phyloP scores from a whole-genome alignment of 2,113 vertebrate species.

The Myanophis thanlyinensis region DNA sequence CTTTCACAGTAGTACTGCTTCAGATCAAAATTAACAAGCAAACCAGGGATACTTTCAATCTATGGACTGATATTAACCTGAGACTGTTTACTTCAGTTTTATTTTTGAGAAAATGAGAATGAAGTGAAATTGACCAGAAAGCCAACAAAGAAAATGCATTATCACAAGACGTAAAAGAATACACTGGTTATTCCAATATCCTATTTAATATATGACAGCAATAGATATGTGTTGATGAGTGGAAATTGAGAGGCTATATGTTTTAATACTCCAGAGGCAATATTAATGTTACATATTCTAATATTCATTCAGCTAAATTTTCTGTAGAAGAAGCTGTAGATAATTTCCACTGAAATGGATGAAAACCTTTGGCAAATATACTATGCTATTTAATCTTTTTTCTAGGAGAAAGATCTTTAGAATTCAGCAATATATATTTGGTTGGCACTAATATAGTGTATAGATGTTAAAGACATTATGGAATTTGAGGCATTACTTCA shows the following conservation, averaged over 20 bases:
- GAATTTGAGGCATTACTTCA: background rate
- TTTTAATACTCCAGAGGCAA: conserved; percentile 25
- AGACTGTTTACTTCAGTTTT: background rate
- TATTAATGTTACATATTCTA: background rate
- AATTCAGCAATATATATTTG: conserved; percentile 22
- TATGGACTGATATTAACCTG: conserved; percentile 2
- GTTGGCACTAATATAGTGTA: conserved; percentile 22
- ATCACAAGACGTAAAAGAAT: background rate
- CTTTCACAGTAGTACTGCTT: background rate
- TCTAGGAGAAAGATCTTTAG: conserved; percentile 24
- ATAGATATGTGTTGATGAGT: conserved; percentile 43
- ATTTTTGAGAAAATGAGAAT: background rate
- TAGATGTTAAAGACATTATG: conserved; percentile 5
- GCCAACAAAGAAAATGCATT: background rate
- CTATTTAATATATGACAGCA: conserved; percentile 47
- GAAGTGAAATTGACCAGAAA: background rate
- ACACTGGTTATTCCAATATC: conserved; percentile 9
- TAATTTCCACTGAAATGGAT: background rate
- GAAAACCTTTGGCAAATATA: background rate
- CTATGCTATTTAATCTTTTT: background rate
- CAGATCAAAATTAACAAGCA: background rate
- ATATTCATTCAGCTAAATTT: background rate
- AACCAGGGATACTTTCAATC: background rate
- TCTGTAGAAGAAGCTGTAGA: background rate
- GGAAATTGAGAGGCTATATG: conserved; percentile 45